Conservation (phyloP, 2,797 vertebrate species). For the Eulemur mongoz region DNA sequence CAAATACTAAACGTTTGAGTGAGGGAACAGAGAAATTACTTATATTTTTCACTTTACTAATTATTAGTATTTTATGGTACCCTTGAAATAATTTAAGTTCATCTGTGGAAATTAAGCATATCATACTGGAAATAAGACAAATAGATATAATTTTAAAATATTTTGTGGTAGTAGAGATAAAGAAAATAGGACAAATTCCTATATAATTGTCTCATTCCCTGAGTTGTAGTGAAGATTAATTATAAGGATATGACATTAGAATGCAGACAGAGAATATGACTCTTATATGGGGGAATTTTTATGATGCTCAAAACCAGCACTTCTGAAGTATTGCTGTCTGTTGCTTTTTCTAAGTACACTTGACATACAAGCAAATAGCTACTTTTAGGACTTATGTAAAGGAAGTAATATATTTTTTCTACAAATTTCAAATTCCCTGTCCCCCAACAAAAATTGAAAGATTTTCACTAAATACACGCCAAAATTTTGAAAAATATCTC, state of each 20-base stretch:
- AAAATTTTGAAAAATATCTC: conserved; percentile 13
- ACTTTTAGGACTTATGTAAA: conserved; percentile 69
- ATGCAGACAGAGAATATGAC: neutral
- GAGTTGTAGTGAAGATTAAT: conserved; percentile 15
- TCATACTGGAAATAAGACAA: conserved; percentile 18
- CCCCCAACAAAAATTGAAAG: neutral
- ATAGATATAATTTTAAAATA: neutral
- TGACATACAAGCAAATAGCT: conserved; percentile 42
- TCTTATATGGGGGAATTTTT: conserved; percentile 26
- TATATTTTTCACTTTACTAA: neutral
- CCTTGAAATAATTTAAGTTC: neutral
- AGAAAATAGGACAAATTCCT: conserved; percentile 27
- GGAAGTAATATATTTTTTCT: conserved; percentile 54
- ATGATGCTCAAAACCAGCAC: conserved; percentile 32
- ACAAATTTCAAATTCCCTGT: conserved; percentile 7
- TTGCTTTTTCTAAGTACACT: conserved; percentile 44
- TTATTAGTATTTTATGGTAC: conserved; percentile 4
- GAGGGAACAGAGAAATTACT: neutral
- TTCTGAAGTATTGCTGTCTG: conserved; percentile 2
- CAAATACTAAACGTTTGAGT: neutral
- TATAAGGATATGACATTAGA: neutral
- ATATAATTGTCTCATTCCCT: neutral
- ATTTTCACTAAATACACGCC: conserved; percentile 47
- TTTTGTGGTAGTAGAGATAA: neutral
- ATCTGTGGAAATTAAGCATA: neutral